Evolutionary conservation across 2,888 invertebrate genomes (phyloP).

Genomic region (Strigamia transsilvanica): DNA sequence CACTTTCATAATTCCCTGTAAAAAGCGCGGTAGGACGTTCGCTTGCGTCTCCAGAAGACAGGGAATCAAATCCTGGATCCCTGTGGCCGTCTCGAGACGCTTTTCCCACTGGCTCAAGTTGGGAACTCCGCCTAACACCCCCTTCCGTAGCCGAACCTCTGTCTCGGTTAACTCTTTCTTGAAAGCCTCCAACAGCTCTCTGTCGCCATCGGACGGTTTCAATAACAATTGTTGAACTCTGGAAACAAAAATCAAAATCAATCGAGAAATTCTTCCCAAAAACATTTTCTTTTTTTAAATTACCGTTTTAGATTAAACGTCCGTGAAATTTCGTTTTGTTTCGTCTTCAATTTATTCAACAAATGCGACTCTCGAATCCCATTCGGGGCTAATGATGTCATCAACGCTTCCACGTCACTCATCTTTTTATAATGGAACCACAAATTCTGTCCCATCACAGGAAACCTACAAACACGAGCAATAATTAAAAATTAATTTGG

Average conservation of each 20-base stretch:
- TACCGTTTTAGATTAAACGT: conserved; percentile 2
- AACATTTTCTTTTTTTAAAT: too few relatives aligned
- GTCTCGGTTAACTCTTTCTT: conserved; percentile 60
- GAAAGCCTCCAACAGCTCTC: conserved; percentile 41
- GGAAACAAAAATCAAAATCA: not conserved
- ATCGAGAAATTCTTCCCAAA: not conserved
- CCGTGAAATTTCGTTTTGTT: not conserved
- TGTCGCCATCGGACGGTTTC: conserved; percentile 30
- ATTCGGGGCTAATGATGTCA: conserved; percentile 54
- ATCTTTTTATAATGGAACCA: conserved; percentile 53
- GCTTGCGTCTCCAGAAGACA: conserved; percentile 57
- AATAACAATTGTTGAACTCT: not conserved
- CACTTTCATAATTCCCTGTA: conserved; percentile 49
- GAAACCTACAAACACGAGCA: not conserved
- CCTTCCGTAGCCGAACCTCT: conserved; percentile 56
- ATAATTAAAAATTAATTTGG: too few relatives aligned
- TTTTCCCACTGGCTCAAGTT: conserved; percentile 62
- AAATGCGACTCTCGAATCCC: conserved; percentile 56
- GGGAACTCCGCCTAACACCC: conserved; percentile 64
- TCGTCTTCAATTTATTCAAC: not conserved
- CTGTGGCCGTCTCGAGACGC: conserved; percentile 60
- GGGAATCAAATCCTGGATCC: conserved; percentile 60
- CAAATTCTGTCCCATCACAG: conserved; percentile 38
- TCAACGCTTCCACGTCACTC: conserved; percentile 56
- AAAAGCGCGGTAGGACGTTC: conserved; percentile 46